A percentile compares a stretch with the other conserved stretches of the same genome.
Evolutionary conservation across 2,113 vertebrate genomes (phyloP).

Genomic region (Neoarius graeffei): DNA sequence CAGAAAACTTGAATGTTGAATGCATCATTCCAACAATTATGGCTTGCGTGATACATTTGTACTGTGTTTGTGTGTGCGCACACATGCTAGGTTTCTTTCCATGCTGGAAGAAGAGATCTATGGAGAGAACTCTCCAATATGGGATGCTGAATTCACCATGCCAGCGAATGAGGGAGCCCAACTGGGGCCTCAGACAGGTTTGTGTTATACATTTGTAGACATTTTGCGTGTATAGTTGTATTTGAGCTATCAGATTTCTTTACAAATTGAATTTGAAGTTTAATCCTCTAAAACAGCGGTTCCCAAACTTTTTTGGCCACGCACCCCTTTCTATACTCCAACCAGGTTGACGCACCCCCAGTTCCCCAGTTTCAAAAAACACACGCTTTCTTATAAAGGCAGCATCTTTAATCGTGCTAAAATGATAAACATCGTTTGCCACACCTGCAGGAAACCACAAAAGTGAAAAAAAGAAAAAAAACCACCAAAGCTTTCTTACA

Average conservation of each 20-base stretch:
- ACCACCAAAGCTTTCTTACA: no score
- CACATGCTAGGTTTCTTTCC: slow-evolving; percentile 86
- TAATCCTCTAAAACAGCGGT: no score
- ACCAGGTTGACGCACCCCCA: no score
- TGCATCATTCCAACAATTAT: background rate
- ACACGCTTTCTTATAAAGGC: no score
- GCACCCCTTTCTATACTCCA: no score
- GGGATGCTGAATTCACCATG: slow-evolving; percentile 96
- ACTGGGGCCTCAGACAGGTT: slow-evolving; percentile 89
- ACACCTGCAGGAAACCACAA: no score
- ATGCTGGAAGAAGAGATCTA: slow-evolving; percentile 99
- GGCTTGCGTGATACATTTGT: background rate
- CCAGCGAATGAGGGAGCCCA: slow-evolving; percentile 85
- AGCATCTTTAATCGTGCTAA: no score
- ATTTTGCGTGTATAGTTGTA: background rate
- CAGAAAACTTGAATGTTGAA: background rate
- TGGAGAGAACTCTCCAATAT: slow-evolving; percentile 94
- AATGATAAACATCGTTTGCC: no score
- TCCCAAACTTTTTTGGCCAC: no score
- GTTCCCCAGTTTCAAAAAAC: no score
- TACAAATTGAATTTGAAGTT: background rate
- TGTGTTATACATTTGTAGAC: background rate
- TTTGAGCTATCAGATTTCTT: background rate
- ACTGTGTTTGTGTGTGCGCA: background rate
- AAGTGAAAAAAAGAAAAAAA: no score